These are phyloP conservation scores for Panurus biarmicus DNA, from an alignment of 2,113 vertebrate species.

Conservation along the genomic window DNA sequence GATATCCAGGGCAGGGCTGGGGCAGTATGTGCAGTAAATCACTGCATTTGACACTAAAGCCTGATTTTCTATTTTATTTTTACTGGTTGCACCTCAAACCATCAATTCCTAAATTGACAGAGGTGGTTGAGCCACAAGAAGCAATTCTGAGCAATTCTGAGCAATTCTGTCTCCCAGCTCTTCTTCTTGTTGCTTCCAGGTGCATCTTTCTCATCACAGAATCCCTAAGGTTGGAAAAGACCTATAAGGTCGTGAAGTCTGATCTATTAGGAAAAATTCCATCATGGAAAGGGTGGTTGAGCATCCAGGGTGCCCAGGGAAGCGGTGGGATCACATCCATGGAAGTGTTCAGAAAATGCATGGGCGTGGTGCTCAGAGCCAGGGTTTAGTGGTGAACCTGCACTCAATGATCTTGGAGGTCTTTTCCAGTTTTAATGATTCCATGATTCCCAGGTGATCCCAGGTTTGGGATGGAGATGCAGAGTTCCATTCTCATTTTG, in stretches of 20 bases:
- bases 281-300: background rate
- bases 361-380: background rate
- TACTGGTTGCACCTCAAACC: background rate
- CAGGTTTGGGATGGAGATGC: background rate
- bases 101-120: background rate
- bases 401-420: background rate
- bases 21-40: background rate
- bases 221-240: background rate
- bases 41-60: background rate
- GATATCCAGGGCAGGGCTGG: background rate
- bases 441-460: background rate
- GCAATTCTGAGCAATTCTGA: too few species aligned
- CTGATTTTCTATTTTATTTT: background rate
- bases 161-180: background rate
- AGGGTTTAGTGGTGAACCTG: too few species aligned
- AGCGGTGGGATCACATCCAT: background rate
- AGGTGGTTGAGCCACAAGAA: background rate
- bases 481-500: background rate
- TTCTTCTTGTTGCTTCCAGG: background rate
- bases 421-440: background rate
- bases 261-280: background rate
- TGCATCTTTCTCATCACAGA: too few species aligned
- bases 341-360: rapidly evolving
- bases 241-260: background rate
- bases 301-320: background rate